These are phyloP conservation scores for Percina caprodes DNA, from an alignment of 2,113 vertebrate species.

Conservation along the genomic window DNA sequence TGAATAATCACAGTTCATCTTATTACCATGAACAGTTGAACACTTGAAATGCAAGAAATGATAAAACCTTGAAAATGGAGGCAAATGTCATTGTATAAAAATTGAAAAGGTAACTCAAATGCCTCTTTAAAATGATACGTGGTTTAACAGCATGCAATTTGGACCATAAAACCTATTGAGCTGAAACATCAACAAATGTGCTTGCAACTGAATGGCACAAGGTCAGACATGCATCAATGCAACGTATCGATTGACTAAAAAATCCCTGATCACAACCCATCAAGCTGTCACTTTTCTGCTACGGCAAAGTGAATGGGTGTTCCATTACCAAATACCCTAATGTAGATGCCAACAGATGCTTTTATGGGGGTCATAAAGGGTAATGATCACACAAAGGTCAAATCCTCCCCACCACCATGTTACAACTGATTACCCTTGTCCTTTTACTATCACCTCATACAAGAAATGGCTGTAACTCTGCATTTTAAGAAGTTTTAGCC, in stretches of 20 bases:
- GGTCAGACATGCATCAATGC: conserved; percentile 14
- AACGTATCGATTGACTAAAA: conserved; percentile 40
- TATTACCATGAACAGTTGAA: neutral
- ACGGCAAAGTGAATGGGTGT: conserved; percentile 16
- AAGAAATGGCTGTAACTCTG: conserved; percentile 65
- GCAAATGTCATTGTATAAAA: neutral
- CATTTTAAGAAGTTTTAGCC: conserved; percentile 70
- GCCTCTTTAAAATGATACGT: neutral
- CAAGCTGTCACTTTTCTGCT: conserved; percentile 32
- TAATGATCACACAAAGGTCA: conserved; percentile 56
- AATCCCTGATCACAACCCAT: conserved; percentile 42
- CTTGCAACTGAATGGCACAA: neutral
- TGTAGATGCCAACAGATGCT: conserved; percentile 42
- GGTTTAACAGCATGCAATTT: neutral
- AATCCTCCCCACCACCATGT: conserved; percentile 20
- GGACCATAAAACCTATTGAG: neutral
- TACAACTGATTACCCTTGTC: conserved; percentile 58
- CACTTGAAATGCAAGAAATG: conserved; percentile 1
- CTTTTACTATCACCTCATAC: conserved; percentile 44
- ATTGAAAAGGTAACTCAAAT: conserved; percentile 4
- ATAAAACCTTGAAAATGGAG: conserved; percentile 5
- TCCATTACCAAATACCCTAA: conserved; percentile 19
- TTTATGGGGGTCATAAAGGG: conserved; percentile 50
- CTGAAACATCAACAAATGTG: conserved; percentile 34
- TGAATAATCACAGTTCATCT: neutral